These are phyloP conservation scores for Colius striatus DNA, from an alignment of 2,113 vertebrate species.

Conservation along the genomic window DNA sequence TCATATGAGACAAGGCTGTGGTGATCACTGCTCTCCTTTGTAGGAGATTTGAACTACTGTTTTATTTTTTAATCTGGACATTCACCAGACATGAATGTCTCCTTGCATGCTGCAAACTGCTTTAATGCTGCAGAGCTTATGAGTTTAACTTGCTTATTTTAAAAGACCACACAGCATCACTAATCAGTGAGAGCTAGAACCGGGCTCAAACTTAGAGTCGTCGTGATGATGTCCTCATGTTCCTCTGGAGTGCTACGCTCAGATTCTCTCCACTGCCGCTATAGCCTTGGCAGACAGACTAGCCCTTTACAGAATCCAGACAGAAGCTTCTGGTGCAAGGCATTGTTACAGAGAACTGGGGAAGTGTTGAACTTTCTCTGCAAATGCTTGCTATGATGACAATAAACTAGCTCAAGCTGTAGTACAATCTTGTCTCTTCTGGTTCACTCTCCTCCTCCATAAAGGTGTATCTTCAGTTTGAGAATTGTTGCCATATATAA, in stretches of 20 bases:
- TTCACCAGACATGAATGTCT: not conserved
- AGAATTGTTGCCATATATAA: not conserved
- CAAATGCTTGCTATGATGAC: not conserved
- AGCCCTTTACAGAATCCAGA: not conserved
- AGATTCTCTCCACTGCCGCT: not conserved
- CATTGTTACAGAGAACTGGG: accelerated
- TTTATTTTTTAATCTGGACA: not conserved
- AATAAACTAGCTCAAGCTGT: not conserved
- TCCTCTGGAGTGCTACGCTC: not conserved
- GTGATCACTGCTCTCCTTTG: not conserved
- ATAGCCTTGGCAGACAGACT: not conserved
- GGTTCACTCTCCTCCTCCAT: not conserved
- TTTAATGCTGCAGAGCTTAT: not conserved
- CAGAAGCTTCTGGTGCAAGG: accelerated
- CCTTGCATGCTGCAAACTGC: not conserved
- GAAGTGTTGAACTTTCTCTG: not conserved
- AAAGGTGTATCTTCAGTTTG: not conserved
- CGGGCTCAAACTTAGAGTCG: not conserved
- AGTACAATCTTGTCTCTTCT: not conserved
- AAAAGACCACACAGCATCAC: not conserved
- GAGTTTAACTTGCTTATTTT: not conserved
- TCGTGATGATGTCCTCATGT: not conserved
- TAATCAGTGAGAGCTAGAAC: not conserved
- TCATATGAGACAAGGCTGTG: not conserved
- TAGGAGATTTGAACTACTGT: accelerated